Evolutionary conservation across 2,888 invertebrate species (phyloP).

Genomic region (Adelognathus sp.): DNA sequence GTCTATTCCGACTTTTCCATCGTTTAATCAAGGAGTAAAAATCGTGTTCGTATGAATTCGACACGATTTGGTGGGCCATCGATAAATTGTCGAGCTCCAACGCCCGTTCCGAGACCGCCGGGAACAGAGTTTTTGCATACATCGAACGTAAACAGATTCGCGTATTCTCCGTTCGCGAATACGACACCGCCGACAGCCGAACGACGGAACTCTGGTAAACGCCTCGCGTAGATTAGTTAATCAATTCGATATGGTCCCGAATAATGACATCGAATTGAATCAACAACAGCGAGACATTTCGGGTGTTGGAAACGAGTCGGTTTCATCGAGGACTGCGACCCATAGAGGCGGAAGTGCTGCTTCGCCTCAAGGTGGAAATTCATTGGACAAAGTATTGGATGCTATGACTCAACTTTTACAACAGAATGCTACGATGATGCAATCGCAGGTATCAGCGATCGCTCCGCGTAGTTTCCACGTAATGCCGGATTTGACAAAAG

Average conservation of each 20-base stretch:
- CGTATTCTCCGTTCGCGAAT: neutral
- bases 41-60: neutral
- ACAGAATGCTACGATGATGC: neutral
- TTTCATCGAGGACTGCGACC: neutral
- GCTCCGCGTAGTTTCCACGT: conserved; percentile 6
- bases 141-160: neutral
- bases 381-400: neutral
- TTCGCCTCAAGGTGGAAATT: no score
- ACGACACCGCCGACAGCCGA: neutral
- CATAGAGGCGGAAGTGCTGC: no score
- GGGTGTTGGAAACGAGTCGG: neutral
- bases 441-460: neutral
- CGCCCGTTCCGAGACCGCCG: neutral
- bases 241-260: neutral
- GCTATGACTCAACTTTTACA: neutral
- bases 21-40: neutral
- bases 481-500: conserved; percentile 52
- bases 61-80: neutral
- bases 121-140: no score
- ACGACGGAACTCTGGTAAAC: neutral
- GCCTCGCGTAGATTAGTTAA: neutral
- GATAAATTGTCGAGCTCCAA: neutral
- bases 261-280: neutral
- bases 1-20: neutral
- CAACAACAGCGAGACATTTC: neutral